Percentiles rank a stretch among this genome's conserved stretches.
phyloP scores from a whole-genome alignment of 2,113 vertebrate species.

The Herpetotheres cachinnans region DNA sequence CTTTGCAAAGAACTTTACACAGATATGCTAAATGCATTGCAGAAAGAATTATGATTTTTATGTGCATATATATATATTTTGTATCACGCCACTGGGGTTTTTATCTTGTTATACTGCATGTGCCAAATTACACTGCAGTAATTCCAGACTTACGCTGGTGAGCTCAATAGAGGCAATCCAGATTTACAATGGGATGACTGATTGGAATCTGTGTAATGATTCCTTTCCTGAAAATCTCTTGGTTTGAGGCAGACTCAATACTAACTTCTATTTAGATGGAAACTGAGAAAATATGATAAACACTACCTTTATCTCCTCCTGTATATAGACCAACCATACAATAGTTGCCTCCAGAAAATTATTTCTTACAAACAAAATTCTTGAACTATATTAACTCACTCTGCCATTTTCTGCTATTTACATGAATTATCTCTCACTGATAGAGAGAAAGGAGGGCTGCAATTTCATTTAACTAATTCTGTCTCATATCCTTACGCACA shows the following conservation, averaged over 20 bases:
- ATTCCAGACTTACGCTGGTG: background rate
- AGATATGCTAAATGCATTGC: background rate
- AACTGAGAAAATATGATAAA: conserved; percentile 36
- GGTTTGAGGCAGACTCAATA: conserved; percentile 7
- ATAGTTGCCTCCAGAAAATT: background rate
- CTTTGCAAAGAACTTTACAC: background rate
- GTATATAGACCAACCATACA: background rate
- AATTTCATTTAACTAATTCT: background rate
- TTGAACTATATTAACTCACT: background rate
- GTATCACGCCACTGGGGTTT: background rate
- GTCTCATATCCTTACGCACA: background rate
- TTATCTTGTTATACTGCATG: background rate
- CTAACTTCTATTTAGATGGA: background rate
- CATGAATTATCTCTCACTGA: background rate
- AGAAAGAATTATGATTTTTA: conserved; percentile 12
- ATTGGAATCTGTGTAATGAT: conserved; percentile 27
- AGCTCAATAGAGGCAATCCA: conserved; percentile 30
- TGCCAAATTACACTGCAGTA: conserved; percentile 28
- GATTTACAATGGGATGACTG: conserved; percentile 31
- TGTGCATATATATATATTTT: background rate
- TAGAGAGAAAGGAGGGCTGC: background rate
- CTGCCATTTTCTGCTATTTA: background rate
- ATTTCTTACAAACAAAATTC: background rate
- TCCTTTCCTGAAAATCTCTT: conserved; percentile 33
- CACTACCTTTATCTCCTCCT: background rate